Conservation (phyloP, 2,113 vertebrate genomes). For the Ictidomys tridecemlineatus region DNA sequence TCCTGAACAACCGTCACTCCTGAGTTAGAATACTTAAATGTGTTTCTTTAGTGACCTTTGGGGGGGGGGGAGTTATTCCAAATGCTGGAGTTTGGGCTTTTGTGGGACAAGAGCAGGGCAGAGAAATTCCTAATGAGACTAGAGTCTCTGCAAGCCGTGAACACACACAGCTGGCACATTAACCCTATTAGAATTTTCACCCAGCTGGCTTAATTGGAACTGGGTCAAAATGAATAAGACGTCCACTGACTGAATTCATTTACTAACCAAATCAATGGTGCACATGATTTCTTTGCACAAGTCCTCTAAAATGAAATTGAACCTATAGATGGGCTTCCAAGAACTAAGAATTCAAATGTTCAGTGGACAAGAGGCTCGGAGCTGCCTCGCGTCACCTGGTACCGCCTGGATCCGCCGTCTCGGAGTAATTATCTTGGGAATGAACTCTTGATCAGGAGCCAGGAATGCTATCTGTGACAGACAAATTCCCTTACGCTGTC, state of each 20-base stretch:
- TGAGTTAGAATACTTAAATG: background rate
- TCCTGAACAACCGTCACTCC: background rate
- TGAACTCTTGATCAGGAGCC: constrained; percentile 41
- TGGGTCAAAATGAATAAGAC: background rate
- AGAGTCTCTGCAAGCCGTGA: background rate
- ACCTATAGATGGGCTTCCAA: constrained; percentile 36
- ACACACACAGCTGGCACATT: constrained; percentile 40
- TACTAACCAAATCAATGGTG: background rate
- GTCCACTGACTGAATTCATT: background rate
- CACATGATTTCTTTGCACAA: background rate
- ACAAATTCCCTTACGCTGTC: constrained; percentile 40
- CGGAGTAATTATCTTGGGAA: constrained; percentile 38
- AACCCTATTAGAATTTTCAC: constrained; percentile 31
- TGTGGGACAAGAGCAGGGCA: background rate
- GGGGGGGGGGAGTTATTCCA: background rate
- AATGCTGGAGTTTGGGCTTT: background rate
- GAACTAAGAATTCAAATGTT: constrained; percentile 52
- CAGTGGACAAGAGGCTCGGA: constrained; percentile 21
- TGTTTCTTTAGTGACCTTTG: constrained; percentile 32
- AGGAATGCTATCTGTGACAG: constrained; percentile 36
- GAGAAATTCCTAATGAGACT: constrained; percentile 46
- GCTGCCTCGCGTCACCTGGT: background rate
- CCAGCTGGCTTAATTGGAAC: constrained; percentile 24
- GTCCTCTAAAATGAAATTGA: constrained; percentile 29
- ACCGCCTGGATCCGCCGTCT: background rate